Conservation (phyloP, 2,797 vertebrate genomes). For the Serranus cabrilla region DNA sequence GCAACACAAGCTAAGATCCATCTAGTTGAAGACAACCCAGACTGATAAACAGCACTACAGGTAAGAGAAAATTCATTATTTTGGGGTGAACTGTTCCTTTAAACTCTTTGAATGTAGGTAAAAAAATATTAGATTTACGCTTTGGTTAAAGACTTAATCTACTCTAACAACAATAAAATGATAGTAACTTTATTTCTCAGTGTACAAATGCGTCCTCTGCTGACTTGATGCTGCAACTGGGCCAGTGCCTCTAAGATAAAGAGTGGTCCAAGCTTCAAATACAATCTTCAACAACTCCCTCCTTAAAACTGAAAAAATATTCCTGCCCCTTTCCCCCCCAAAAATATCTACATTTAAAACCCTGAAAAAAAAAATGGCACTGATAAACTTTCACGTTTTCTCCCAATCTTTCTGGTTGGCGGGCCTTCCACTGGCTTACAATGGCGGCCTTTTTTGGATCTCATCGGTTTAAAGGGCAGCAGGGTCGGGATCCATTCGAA, state of each 20-base stretch:
- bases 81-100: too few species aligned
- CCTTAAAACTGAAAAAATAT: slow-evolving; percentile 42
- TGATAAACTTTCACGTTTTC: slow-evolving; percentile 11
- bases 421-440: slow-evolving; percentile 30
- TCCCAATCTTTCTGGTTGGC: slow-evolving; percentile 11
- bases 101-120: not conserved
- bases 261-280: slow-evolving; percentile 77
- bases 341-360: slow-evolving; percentile 61
- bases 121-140: not conserved
- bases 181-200: not conserved
- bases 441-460: slow-evolving; percentile 8
- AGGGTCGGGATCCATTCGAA: slow-evolving; percentile 4
- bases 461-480: slow-evolving; percentile 36
- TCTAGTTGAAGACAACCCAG: too few species aligned
- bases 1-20: too few species aligned
- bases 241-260: slow-evolving; percentile 59
- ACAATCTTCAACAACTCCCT: slow-evolving; percentile 66
- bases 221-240: slow-evolving; percentile 31
- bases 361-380: slow-evolving; percentile 51
- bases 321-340: not conserved
- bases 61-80: too few species aligned
- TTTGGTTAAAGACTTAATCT: not conserved
- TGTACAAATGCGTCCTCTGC: slow-evolving; percentile 13
- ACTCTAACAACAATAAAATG: not conserved
- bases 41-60: too few species aligned